Conservation (phyloP, 2,888 invertebrate species). For the Zhuqinia jingwanae region DNA sequence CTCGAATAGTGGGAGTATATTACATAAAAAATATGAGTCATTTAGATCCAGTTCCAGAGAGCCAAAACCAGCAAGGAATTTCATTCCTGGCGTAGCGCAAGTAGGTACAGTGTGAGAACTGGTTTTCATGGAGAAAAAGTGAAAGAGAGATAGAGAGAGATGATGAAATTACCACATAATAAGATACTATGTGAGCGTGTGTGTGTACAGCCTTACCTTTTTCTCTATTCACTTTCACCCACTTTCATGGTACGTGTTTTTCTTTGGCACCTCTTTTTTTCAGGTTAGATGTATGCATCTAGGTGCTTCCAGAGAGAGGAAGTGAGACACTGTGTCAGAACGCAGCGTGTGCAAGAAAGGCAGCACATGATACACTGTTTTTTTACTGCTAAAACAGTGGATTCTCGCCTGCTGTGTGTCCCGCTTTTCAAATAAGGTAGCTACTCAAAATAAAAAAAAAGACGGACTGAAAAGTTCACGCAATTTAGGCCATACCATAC, state of each 20-base stretch:
- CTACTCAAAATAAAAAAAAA: neutral
- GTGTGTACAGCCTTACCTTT: too few species aligned
- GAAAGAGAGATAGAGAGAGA: neutral
- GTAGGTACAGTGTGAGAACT: neutral
- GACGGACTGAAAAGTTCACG: slow-evolving; percentile 18
- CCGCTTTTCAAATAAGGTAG: neutral
- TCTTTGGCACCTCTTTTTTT: neutral
- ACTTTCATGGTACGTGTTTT: slow-evolving; percentile 14
- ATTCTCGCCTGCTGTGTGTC: neutral
- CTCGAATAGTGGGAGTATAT: neutral
- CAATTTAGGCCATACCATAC: slow-evolving; percentile 24
- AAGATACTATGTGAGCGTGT: slow-evolving; percentile 3
- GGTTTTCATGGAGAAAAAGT: neutral
- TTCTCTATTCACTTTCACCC: neutral
- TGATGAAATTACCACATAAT: slow-evolving; percentile 27
- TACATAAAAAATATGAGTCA: slow-evolving; percentile 29
- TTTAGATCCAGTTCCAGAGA: neutral
- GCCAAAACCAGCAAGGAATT: slow-evolving; percentile 11
- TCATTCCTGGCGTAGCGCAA: neutral
- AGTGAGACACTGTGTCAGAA: neutral
- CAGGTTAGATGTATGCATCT: neutral
- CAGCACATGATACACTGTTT: neutral
- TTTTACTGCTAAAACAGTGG: neutral
- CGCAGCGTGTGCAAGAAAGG: too few species aligned
- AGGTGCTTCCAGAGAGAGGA: neutral